phyloP scores from a whole-genome alignment of 2,797 vertebrate species.

The Sebastes nivosus region DNA sequence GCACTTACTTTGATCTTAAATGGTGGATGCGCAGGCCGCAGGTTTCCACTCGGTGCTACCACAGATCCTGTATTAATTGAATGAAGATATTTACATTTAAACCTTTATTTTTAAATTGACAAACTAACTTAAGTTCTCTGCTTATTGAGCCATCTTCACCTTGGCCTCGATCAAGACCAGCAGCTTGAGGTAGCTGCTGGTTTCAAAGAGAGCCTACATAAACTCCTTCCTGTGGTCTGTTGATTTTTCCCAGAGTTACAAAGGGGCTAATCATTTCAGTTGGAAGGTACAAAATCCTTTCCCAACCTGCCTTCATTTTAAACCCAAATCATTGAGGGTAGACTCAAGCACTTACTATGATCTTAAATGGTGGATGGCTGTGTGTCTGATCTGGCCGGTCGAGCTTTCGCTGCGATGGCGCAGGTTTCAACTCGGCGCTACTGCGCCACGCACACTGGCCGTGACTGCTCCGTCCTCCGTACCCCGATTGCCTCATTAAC shows the following conservation, averaged over 20 bases:
- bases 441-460: too few species aligned
- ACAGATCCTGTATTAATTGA: background rate
- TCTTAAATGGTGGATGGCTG: too few species aligned
- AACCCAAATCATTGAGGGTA: background rate
- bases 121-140: background rate
- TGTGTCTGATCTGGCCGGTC: too few species aligned
- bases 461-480: too few species aligned
- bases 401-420: too few species aligned
- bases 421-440: background rate
- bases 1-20: too few species aligned
- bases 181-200: conserved; percentile 88
- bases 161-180: conserved; percentile 90
- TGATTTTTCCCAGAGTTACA: conserved; percentile 77
- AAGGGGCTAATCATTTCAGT: conserved; percentile 83
- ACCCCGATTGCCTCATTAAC: too few species aligned
- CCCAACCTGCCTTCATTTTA: background rate
- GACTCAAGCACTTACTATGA: background rate
- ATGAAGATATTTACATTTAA: background rate
- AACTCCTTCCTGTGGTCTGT: conserved; percentile 89
- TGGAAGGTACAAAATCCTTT: conserved; percentile 81
- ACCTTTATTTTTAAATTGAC: background rate
- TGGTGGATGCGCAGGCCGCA: too few species aligned
- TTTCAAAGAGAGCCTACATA: conserved; percentile 92
- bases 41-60: background rate
- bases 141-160: background rate